phyloP scores from a whole-genome alignment of 2,888 invertebrate genomes.

The Rhamnusium bicolor region DNA sequence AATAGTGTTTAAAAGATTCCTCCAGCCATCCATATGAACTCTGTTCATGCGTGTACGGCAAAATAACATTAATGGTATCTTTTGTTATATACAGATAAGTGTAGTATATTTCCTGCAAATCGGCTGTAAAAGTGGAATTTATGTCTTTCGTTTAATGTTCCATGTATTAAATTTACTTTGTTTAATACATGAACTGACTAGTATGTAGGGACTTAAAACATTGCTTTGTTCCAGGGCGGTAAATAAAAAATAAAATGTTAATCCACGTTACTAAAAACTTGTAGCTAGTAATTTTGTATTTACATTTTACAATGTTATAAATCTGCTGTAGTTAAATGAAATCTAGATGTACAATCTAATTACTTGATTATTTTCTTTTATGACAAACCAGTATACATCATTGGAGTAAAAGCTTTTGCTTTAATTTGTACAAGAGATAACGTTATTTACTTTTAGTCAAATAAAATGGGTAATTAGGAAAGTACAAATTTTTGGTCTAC shows the following conservation, averaged over 20 bases:
- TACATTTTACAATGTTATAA: slow-evolving; percentile 5
- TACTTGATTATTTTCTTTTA: slow-evolving; percentile 2
- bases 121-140: slow-evolving; percentile 9
- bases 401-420: not conserved
- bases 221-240: not conserved
- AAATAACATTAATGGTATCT: not conserved
- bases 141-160: slow-evolving; percentile 3
- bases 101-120: not conserved
- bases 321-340: not conserved
- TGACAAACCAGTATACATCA: not conserved
- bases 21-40: not conserved
- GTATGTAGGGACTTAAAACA: not conserved
- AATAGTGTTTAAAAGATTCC: not conserved
- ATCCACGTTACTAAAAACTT: not conserved
- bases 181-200: not conserved
- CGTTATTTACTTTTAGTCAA: not conserved
- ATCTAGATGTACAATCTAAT: not conserved
- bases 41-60: not conserved
- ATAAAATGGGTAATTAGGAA: not conserved
- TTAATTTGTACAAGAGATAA: not conserved
- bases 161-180: slow-evolving; percentile 10
- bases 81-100: not conserved
- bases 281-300: not conserved
- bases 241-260: not conserved
- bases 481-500: no score